Evolutionary conservation across 1,140 invertebrate species (phyloP).

Genomic region (Contarinia nasturtii): DNA sequence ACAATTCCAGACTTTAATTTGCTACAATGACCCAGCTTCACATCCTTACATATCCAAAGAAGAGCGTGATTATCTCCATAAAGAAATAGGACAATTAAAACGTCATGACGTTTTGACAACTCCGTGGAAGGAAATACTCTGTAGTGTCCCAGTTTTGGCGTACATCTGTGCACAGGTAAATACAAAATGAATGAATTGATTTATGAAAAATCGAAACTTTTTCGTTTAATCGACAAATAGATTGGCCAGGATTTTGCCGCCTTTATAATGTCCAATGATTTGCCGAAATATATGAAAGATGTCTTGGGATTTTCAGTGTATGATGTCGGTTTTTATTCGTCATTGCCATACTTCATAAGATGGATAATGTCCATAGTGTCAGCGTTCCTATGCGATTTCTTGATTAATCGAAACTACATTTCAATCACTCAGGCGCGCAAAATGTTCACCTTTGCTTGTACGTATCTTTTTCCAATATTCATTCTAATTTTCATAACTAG

Average conservation of each 20-base stretch:
- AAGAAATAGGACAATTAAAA: constrained; percentile 31
- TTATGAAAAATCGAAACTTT: constrained; percentile 5
- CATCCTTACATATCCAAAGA: constrained; percentile 57
- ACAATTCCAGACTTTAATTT: constrained; percentile 36
- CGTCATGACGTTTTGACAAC: constrained; percentile 33
- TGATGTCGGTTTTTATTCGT: constrained; percentile 43
- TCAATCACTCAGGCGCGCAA: constrained; percentile 42
- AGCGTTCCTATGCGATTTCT: constrained; percentile 44
- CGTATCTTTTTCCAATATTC: no score
- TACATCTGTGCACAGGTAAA: constrained; percentile 36
- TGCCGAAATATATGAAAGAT: constrained; percentile 83
- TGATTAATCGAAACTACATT: constrained; percentile 35
- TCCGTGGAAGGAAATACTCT: constrained; percentile 54
- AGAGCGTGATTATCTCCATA: constrained; percentile 54
- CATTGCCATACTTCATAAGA: constrained; percentile 51
- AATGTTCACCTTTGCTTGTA: constrained; percentile 47
- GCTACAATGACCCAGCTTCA: constrained; percentile 54
- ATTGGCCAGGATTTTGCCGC: constrained; percentile 87
- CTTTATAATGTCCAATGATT: constrained; percentile 79
- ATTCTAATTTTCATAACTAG: no score
- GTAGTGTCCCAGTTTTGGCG: constrained; percentile 57
- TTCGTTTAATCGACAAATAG: constrained; percentile 13
- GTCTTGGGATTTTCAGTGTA: constrained; percentile 68
- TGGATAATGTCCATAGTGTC: constrained; percentile 47
- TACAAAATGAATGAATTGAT: background rate